Conservation (phyloP, 92 coral and sea anemone species). For the Pocillopora grandis region DNA sequence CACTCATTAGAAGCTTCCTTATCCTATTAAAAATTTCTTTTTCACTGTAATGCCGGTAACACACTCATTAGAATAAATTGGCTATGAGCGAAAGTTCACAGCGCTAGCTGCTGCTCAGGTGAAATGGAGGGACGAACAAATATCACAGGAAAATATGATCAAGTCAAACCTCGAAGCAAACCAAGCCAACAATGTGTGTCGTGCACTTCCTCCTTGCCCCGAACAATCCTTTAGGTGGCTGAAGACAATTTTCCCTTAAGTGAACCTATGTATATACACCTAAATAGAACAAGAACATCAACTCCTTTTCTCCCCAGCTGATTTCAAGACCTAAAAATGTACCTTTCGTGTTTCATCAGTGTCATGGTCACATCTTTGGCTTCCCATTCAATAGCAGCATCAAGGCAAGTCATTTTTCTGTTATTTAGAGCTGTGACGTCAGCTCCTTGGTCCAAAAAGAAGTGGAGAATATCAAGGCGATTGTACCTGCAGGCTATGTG, state of each 20-base stretch:
- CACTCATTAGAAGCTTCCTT: too few relatives aligned
- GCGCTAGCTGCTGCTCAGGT: too few relatives aligned
- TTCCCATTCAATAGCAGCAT: slow-evolving; percentile 73
- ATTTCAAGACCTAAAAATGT: background rate
- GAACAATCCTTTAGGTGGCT: slow-evolving; percentile 65
- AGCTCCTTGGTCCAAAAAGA: slow-evolving; percentile 68
- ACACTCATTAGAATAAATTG: too few relatives aligned
- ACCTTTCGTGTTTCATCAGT: slow-evolving; percentile 68
- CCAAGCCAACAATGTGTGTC: background rate
- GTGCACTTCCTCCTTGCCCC: slow-evolving; percentile 52
- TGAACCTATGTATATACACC: slow-evolving; percentile 19
- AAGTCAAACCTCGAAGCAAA: too few relatives aligned
- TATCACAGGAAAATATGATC: too few relatives aligned
- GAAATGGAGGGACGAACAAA: too few relatives aligned
- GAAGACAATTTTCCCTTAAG: slow-evolving; percentile 58
- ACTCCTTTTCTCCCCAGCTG: background rate
- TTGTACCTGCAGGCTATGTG: slow-evolving; percentile 57
- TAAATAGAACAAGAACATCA: too few relatives aligned
- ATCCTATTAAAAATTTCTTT: too few relatives aligned
- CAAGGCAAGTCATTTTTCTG: slow-evolving; percentile 66
- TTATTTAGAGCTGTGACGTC: slow-evolving; percentile 61
- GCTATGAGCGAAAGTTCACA: too few relatives aligned
- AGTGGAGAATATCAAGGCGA: slow-evolving; percentile 47
- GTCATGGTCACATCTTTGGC: slow-evolving; percentile 59
- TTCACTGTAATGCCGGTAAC: too few relatives aligned